Percentiles rank a stretch among this genome's conserved stretches.
Conservation (phyloP, 2,797 vertebrate species). For the Pyrocephalus nanus region DNA sequence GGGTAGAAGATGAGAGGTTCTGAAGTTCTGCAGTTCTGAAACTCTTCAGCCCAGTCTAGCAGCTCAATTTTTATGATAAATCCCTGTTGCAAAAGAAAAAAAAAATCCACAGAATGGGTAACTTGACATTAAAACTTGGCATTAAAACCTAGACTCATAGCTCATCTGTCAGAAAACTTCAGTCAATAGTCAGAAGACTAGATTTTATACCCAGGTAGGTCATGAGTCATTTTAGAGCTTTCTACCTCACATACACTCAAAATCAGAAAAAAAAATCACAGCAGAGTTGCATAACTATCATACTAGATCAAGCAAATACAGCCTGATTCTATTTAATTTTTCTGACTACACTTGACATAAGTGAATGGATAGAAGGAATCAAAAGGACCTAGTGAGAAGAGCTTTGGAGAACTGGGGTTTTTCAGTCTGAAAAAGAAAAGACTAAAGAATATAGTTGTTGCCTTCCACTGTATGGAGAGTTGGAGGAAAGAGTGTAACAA, state of each 20-base stretch:
- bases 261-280: neutral
- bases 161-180: neutral
- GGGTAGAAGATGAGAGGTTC: neutral
- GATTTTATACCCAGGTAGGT: constrained; percentile 4
- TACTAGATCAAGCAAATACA: neutral
- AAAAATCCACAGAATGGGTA: neutral
- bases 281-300: neutral
- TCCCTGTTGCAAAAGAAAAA: neutral
- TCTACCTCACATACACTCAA: neutral
- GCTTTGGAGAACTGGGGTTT: neutral
- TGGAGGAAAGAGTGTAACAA: neutral
- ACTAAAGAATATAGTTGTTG: neutral
- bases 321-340: neutral
- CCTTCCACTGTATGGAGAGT: neutral
- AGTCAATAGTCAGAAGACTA: neutral
- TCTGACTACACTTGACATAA: neutral
- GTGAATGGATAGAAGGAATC: neutral
- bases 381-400: neutral
- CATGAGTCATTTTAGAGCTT: neutral
- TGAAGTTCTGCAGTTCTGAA: neutral
- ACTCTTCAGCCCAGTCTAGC: neutral
- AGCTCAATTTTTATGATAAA: neutral
- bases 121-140: neutral
- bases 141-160: constrained; percentile 1
- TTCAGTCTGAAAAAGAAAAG: neutral